Percentiles rank a stretch among this genome's conserved stretches.
Evolutionary conservation across 2,797 vertebrate genomes (phyloP).

Genomic region (Phoeniculus purpureus): DNA sequence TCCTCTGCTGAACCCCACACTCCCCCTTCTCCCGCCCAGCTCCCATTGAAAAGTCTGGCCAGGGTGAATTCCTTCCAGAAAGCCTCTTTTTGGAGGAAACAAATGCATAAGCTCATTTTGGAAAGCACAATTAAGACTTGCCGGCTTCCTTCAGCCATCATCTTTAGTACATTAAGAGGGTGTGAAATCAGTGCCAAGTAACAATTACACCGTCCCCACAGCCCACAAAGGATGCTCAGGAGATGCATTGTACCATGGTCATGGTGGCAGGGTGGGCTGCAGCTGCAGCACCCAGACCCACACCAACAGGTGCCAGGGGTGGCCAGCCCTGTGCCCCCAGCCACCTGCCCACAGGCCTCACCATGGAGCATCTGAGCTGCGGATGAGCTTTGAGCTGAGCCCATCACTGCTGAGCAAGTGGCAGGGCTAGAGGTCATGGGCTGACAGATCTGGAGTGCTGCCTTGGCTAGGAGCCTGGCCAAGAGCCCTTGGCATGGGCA

Average conservation of each 20-base stretch:
- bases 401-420: rapidly evolving
- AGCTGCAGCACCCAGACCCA: constrained; percentile 62
- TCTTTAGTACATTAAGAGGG: constrained; percentile 71
- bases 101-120: constrained; percentile 65
- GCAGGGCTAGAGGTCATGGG: neutral
- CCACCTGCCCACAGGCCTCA: constrained; percentile 69
- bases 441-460: neutral
- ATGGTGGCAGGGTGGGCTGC: constrained; percentile 34
- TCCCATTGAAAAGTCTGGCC: constrained; percentile 50
- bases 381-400: neutral
- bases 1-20: constrained; percentile 8
- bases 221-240: constrained; percentile 76
- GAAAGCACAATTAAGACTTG: constrained; percentile 71
- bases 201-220: constrained; percentile 59
- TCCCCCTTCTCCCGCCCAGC: constrained; percentile 33
- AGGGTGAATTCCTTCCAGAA: constrained; percentile 59
- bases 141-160: constrained; percentile 62
- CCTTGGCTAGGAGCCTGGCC: neutral
- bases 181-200: constrained; percentile 82
- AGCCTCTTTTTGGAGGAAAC: constrained; percentile 67
- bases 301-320: constrained; percentile 76
- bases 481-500: rapidly evolving
- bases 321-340: neutral
- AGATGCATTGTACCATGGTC: constrained; percentile 67
- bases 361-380: neutral